Evolutionary conservation across 2,113 vertebrate species (phyloP).

Genomic region (Zapornia atra): DNA sequence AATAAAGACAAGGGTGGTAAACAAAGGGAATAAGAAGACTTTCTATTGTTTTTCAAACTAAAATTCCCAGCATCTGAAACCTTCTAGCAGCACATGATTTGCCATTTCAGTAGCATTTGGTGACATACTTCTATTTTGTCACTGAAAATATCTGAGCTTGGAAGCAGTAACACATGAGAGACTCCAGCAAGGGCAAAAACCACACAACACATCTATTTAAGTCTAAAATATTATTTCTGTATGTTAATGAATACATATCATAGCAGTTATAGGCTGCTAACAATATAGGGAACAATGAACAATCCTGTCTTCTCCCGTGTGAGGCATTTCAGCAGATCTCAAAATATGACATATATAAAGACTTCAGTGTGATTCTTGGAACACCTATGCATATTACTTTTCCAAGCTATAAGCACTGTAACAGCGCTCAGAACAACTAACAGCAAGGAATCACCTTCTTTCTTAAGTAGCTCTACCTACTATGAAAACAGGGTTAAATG

Average conservation of each 20-base stretch:
- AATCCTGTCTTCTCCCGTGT: background rate
- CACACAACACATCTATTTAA: background rate
- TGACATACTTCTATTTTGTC: background rate
- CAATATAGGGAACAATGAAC: background rate
- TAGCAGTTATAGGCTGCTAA: background rate
- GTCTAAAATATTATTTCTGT: background rate
- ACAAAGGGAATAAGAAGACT: slow-evolving; percentile 53
- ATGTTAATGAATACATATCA: background rate
- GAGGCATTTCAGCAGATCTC: background rate
- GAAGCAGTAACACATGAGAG: background rate
- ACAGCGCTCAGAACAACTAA: background rate
- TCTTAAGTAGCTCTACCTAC: background rate
- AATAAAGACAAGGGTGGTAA: slow-evolving; percentile 67
- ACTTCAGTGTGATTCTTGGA: background rate
- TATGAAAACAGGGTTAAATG: background rate
- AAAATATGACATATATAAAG: background rate
- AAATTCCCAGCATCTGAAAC: slow-evolving; percentile 26
- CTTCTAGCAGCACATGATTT: slow-evolving; percentile 1
- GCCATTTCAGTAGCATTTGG: background rate
- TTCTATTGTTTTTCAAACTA: slow-evolving; percentile 17
- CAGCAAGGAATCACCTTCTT: background rate
- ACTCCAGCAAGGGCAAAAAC: background rate
- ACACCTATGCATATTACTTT: background rate
- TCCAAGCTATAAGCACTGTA: background rate
- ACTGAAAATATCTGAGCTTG: background rate